Conservation (phyloP, 30 jellyfish, hydroid and myxozoan species). For the Chironex yamaguchii region DNA sequence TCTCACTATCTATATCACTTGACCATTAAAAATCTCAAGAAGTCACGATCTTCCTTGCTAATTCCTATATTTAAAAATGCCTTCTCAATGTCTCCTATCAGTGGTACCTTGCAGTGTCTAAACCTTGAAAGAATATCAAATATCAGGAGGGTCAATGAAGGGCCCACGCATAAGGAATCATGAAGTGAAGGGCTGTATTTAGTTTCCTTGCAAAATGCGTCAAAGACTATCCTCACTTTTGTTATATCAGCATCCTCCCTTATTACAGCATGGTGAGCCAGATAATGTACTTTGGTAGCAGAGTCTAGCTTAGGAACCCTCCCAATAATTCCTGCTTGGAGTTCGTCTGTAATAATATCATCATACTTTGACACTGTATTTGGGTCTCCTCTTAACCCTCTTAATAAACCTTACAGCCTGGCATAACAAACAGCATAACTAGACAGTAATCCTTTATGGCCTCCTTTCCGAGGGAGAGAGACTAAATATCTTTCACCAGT, state of each 20-base stretch:
- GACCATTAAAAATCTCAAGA: neutral
- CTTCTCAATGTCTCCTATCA: neutral
- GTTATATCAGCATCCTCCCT: slow-evolving; percentile 64
- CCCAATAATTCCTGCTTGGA: slow-evolving; percentile 38
- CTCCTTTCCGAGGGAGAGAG: neutral
- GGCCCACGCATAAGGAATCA: neutral
- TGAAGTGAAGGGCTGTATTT: neutral
- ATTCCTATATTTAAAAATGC: neutral
- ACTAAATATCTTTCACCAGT: slow-evolving; percentile 19
- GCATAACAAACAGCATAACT: slow-evolving; percentile 28
- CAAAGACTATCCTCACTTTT: slow-evolving; percentile 20
- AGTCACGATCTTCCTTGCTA: neutral
- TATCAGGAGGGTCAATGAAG: neutral
- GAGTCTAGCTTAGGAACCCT: neutral
- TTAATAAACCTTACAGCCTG: slow-evolving; percentile 1
- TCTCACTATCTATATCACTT: no score
- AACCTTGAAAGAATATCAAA: neutral
- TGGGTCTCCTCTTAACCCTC: slow-evolving; percentile 33
- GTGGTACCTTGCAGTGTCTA: neutral
- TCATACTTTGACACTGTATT: slow-evolving; percentile 6
- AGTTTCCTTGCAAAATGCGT: neutral
- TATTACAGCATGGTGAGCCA: slow-evolving; percentile 58
- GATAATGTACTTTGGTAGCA: neutral
- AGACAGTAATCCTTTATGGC: no score
- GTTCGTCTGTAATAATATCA: no score